A percentile compares a stretch with the other conserved stretches of the same genome.
Conservation (phyloP, 2,113 vertebrate species). For the Acrocephalus kingi region DNA sequence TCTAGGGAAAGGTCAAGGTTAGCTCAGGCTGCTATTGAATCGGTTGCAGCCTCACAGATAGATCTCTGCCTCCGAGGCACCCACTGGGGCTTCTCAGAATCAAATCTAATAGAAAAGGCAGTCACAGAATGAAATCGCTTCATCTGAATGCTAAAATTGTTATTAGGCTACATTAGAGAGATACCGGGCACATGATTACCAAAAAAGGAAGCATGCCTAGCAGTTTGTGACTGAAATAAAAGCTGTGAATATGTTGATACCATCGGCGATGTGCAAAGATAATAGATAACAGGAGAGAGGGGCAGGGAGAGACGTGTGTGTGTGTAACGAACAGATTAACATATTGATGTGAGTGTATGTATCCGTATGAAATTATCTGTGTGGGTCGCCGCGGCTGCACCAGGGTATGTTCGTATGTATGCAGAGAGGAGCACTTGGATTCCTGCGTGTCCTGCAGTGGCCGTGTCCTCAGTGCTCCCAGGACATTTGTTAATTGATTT, state of each 20-base stretch:
- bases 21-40: slow-evolving; percentile 88
- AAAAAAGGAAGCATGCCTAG: slow-evolving; percentile 79
- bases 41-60: slow-evolving; percentile 86
- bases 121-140: slow-evolving; percentile 86
- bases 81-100: slow-evolving; percentile 88
- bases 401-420: fast-evolving
- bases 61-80: slow-evolving; percentile 88
- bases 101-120: slow-evolving; percentile 89
- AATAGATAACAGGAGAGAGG: slow-evolving; percentile 55
- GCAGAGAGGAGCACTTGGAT: fast-evolving
- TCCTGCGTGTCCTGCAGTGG: background rate
- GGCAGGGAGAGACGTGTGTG: background rate
- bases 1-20: slow-evolving; percentile 92
- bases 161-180: slow-evolving; percentile 87
- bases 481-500: background rate
- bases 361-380: background rate
- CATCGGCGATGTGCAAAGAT: slow-evolving; percentile 67
- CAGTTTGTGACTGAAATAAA: slow-evolving; percentile 80
- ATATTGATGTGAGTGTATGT: background rate
- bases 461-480: background rate
- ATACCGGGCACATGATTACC: slow-evolving; percentile 79
- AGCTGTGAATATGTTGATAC: slow-evolving; percentile 78
- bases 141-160: slow-evolving; percentile 93
- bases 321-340: slow-evolving; percentile 61
- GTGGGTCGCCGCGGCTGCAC: fast-evolving